Conservation (phyloP, 2,113 vertebrate genomes). For the Phyllostomus discolor region DNA sequence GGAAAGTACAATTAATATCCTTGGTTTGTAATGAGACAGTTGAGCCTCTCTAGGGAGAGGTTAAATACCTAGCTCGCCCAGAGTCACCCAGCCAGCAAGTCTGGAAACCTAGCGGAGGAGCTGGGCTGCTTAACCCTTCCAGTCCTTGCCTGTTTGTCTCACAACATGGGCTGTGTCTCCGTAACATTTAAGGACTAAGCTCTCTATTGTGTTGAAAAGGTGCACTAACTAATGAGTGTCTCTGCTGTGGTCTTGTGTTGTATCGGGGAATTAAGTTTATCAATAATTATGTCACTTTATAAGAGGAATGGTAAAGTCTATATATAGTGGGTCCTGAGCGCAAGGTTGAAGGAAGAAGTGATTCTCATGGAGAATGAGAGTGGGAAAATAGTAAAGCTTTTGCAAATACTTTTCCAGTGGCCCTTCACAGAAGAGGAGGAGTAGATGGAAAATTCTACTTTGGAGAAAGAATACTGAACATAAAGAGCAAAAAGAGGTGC, state of each 20-base stretch:
- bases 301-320: background rate
- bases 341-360: background rate
- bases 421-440: background rate
- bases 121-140: background rate
- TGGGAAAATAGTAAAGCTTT: background rate
- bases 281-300: background rate
- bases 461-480: background rate
- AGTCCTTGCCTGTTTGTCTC: background rate
- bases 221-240: accelerated
- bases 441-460: background rate
- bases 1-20: background rate
- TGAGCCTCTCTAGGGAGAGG: background rate
- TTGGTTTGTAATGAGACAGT: background rate
- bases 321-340: background rate
- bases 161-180: background rate
- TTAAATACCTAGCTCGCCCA: background rate
- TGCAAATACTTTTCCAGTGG: background rate
- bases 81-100: background rate
- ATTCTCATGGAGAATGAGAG: background rate
- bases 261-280: background rate
- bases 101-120: too few species aligned
- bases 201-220: background rate
- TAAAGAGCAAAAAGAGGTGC: background rate
- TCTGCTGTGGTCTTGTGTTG: background rate
- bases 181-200: background rate